These are phyloP conservation scores for Drosophila sp. DNA, from an alignment of 1,140 invertebrate species.

Conservation along the genomic window DNA sequence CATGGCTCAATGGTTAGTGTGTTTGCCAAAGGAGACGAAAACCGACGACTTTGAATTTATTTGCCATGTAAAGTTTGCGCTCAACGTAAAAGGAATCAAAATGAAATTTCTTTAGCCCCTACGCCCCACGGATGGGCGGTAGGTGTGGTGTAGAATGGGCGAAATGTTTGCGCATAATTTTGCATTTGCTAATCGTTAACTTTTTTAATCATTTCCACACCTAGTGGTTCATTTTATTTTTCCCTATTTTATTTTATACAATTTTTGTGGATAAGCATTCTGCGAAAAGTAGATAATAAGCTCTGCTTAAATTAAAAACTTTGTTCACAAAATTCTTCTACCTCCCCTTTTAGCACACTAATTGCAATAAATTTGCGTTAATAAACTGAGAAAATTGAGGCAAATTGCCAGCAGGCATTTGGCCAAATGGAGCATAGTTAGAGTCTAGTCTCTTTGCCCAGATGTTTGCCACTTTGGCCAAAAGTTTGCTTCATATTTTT, in stretches of 20 bases:
- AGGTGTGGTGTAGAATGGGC: not conserved
- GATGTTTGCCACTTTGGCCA: slow-evolving; percentile 28
- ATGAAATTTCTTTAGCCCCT: slow-evolving; percentile 31
- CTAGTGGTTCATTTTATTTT: slow-evolving; percentile 24
- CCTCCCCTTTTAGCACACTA: slow-evolving; percentile 33
- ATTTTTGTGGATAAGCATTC: slow-evolving; percentile 18
- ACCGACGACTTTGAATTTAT: not conserved
- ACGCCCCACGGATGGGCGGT: not conserved
- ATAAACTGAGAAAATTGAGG: slow-evolving; percentile 56
- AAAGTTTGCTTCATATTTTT: slow-evolving; percentile 22
- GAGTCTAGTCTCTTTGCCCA: slow-evolving; percentile 1
- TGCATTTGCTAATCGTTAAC: slow-evolving; percentile 72
- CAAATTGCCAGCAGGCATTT: slow-evolving; percentile 55
- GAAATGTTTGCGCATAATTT: slow-evolving; percentile 58
- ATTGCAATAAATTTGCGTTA: slow-evolving; percentile 76
- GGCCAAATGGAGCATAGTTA: slow-evolving; percentile 32
- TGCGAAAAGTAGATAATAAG: slow-evolving; percentile 66
- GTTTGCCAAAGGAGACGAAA: slow-evolving; percentile 20
- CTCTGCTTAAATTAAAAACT: slow-evolving; percentile 76
- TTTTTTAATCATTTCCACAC: slow-evolving; percentile 73
- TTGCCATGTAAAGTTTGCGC: slow-evolving; percentile 22
- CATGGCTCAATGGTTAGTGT: slow-evolving; percentile 63
- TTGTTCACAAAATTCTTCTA: slow-evolving; percentile 42
- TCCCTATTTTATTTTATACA: not conserved
- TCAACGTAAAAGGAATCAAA: slow-evolving; percentile 38